Conservation (phyloP, 23 tunicate species). For the Ascidia mentula region DNA sequence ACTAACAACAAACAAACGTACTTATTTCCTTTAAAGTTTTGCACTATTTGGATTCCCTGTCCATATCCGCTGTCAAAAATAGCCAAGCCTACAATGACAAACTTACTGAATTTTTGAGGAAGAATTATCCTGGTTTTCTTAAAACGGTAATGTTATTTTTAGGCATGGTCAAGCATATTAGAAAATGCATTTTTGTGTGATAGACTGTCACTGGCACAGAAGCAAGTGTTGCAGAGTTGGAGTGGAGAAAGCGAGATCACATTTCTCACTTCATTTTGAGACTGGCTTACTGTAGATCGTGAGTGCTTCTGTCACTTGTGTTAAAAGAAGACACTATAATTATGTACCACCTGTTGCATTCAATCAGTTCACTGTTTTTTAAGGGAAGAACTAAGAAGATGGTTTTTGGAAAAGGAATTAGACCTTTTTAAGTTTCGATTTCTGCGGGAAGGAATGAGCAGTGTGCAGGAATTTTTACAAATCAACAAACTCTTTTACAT, state of each 20-base stretch:
- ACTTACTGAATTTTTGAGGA: slow-evolving; percentile 63
- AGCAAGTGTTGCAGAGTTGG: slow-evolving; percentile 48
- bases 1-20: too few relatives aligned
- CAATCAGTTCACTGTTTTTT: too few relatives aligned
- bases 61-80: slow-evolving; percentile 63
- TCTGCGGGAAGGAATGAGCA: slow-evolving; percentile 44
- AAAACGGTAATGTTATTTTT: background rate
- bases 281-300: slow-evolving; percentile 92
- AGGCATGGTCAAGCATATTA: background rate
- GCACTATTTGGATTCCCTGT: slow-evolving; percentile 73
- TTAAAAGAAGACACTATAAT: too few relatives aligned
- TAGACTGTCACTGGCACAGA: slow-evolving; percentile 43
- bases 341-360: too few relatives aligned
- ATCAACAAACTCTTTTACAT: slow-evolving; percentile 63
- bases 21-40: slow-evolving; percentile 36
- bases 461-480: slow-evolving; percentile 49
- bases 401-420: slow-evolving; percentile 93
- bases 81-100: slow-evolving; percentile 71
- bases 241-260: slow-evolving; percentile 85
- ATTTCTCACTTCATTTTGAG: slow-evolving; percentile 88
- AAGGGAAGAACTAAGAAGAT: slow-evolving; percentile 81
- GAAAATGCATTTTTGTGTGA: background rate
- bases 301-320: slow-evolving; percentile 13
- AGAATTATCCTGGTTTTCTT: slow-evolving; percentile 78
- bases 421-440: slow-evolving; percentile 90